Evolutionary conservation across 2,113 vertebrate genomes (phyloP).

Genomic region (Notothenia coriiceps): DNA sequence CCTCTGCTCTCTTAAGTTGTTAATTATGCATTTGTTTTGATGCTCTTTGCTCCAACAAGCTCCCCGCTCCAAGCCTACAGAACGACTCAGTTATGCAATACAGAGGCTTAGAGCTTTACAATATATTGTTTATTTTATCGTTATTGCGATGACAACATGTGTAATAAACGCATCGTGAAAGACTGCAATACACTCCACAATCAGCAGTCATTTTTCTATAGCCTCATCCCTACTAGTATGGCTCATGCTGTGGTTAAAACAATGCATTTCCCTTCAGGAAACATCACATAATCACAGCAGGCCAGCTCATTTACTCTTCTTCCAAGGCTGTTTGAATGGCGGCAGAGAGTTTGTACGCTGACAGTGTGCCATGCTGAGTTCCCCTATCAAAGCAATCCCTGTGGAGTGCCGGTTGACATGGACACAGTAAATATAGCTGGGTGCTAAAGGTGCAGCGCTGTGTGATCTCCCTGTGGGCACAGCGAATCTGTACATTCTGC

Average conservation of each 20-base stretch:
- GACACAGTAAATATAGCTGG: conserved; percentile 73
- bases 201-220: no score
- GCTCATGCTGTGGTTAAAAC: neutral
- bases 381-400: conserved; percentile 67
- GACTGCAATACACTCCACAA: no score
- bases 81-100: no score
- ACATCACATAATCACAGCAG: conserved; percentile 8
- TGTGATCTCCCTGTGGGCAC: conserved; percentile 11
- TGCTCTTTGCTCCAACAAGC: no score
- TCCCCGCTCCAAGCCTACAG: no score
- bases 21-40: no score
- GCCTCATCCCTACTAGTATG: neutral
- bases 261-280: neutral
- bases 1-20: no score
- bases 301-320: conserved; percentile 11
- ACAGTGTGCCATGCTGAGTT: conserved; percentile 61
- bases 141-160: no score
- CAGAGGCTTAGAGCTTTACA: no score
- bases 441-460: conserved; percentile 55
- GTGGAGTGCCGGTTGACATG: conserved; percentile 68
- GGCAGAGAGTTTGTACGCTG: conserved; percentile 49
- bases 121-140: no score
- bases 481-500: conserved; percentile 19
- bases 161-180: no score
- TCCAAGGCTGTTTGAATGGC: conserved; percentile 29